A percentile compares a stretch with the other conserved stretches of the same genome.
These are phyloP conservation scores for Campoplex nolae DNA, from an alignment of 2,888 invertebrate species.

Conservation along the genomic window DNA sequence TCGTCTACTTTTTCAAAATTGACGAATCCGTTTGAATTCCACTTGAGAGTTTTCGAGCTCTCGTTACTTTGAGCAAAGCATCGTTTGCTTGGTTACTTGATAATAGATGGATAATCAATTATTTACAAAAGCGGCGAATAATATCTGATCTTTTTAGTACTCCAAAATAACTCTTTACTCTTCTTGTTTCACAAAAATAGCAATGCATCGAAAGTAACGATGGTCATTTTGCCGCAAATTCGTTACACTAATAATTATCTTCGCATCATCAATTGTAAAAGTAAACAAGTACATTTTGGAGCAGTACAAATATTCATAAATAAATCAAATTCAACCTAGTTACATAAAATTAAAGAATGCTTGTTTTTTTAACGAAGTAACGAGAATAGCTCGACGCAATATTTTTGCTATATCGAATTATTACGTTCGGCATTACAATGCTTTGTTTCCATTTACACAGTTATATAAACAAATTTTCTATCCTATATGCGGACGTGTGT, in stretches of 20 bases:
- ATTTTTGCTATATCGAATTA: background rate
- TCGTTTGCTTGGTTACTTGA: background rate
- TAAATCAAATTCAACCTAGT: background rate
- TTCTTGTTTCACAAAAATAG: background rate
- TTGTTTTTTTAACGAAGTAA: background rate
- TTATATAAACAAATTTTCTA: background rate
- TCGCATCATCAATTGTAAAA: background rate
- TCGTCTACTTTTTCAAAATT: constrained; percentile 18
- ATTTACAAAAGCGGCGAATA: background rate
- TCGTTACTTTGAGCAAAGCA: constrained; percentile 7
- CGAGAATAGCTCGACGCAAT: background rate
- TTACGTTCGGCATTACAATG: background rate
- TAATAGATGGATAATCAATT: background rate
- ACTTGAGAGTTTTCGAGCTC: background rate
- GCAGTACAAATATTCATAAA: background rate
- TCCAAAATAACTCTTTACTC: background rate
- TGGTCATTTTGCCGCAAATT: background rate
- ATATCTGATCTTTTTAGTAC: background rate
- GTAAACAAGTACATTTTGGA: background rate
- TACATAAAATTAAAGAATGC: background rate
- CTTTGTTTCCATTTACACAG: constrained; percentile 6
- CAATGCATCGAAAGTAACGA: background rate
- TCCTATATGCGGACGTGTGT: constrained; percentile 12
- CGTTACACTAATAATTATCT: background rate
- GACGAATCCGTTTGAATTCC: constrained; percentile 18